These are phyloP conservation scores for Drosophila stalkeri DNA, from an alignment of 2,888 invertebrate genomes.

Conservation along the genomic window DNA sequence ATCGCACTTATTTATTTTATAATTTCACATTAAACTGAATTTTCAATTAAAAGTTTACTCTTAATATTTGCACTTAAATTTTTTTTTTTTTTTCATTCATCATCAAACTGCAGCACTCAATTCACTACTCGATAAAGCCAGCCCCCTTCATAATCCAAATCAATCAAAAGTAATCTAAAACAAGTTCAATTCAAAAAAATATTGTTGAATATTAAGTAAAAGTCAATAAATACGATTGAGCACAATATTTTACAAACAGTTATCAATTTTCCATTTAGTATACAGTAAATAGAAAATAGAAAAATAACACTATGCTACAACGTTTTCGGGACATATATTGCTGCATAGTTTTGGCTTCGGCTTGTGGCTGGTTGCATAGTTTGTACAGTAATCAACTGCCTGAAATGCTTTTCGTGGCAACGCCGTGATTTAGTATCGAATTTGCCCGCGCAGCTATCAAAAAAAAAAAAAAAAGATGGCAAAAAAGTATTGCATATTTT, in stretches of 20 bases:
- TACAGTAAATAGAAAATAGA: neutral
- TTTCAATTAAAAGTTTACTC: neutral
- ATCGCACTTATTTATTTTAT: neutral
- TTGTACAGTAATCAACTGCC: slow-evolving; percentile 25
- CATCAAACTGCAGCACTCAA: neutral
- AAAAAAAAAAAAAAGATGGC: slow-evolving; percentile 21
- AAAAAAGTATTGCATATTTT: slow-evolving; percentile 45
- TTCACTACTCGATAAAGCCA: neutral
- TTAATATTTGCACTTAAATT: neutral
- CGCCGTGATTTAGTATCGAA: slow-evolving; percentile 52
- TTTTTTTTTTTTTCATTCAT: neutral
- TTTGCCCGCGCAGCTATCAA: slow-evolving; percentile 38
- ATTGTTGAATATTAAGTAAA: slow-evolving; percentile 17
- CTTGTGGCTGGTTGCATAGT: slow-evolving; percentile 11
- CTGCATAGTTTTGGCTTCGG: neutral
- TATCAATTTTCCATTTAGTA: slow-evolving; percentile 17
- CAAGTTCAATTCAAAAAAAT: neutral
- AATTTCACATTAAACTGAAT: neutral
- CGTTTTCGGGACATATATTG: neutral
- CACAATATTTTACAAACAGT: slow-evolving; percentile 19
- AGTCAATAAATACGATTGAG: slow-evolving; percentile 9
- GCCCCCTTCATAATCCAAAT: neutral
- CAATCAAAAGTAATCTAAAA: slow-evolving; percentile 8
- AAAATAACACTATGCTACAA: neutral
- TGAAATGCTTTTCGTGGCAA: slow-evolving; percentile 27